Evolutionary conservation across 2,888 invertebrate species (phyloP), one percentile per base, ranked within the genome.

Genomic region (Neoaliturus tenellus): DNA sequence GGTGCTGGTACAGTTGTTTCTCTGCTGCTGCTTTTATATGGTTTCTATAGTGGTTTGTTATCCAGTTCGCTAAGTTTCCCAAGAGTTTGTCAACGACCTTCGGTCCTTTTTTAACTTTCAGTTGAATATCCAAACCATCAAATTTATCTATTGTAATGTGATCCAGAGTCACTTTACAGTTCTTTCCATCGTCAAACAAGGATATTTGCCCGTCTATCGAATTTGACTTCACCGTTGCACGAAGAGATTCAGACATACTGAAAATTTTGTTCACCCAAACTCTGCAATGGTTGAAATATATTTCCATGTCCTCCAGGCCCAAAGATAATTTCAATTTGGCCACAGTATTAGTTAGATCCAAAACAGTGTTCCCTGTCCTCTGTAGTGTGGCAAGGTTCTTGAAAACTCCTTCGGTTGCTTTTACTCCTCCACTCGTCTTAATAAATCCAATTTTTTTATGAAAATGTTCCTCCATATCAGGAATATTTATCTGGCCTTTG

Each of bases 351-450:
- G 17, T 23, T 8, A 28, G 1, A 5, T 35, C 28, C 44, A 75
- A 44, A 17, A 14, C 14, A 10, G 44, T 44, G 1, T 75, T 44
- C 8, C 73, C 73, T 23, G 44, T 75, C 23, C 73, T 75, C 4
- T 48, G 73, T n/a, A 75, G 44, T 35, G 73, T 75, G 35, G 73
- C 17, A 23, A 75, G 44, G n/a, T 75, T 44, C 25, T 44, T 41
- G 28, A 75, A 75, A 75, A 75, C 3, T 0, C 73, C 73, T 4
- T 23, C 44, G 8, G 73, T 75, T 2, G 73, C 73, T 39, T 75
- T 75, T 23, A 75, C 44, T 14, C 44, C 44, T 28, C 73, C 73
- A 35, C 20, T 20, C 10, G 39, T 6, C 2, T 4, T 33, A 20
- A 69, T 17, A 69, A 39, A 39, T 2, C 1, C 20, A 12, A 69